Evolutionary conservation across 64 coral and sea anemone genomes (phyloP), one percentile per base, ranked within the genome.

Genomic region (Pachyseris speciosa): DNA sequence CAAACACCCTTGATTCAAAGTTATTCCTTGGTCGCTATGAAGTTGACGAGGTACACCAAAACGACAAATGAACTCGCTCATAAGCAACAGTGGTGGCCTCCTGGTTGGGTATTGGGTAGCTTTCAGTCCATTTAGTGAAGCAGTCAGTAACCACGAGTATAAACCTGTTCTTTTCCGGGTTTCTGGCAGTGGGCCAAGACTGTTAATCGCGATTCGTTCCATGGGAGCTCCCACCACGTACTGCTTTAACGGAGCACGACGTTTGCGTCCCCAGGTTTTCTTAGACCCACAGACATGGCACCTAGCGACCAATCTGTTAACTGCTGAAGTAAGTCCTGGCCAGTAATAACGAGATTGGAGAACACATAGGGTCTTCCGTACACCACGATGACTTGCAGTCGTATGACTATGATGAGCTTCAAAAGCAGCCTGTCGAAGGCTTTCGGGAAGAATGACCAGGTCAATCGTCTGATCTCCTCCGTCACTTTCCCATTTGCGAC

Each of bases 181-280:
- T 38, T 63, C 48, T 44, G 57, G 65, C 25, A 91, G 47, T 25
- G 79, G 67, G 1, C 59, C 74, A 74, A 80, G 37, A 19, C 79
- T 69, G 74, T 90, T 61, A 9, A 91, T 51, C 17, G 66, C 89
- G 0, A 91, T 67, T 47, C n/a, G 67, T 57, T 84, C 89, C 55
- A 72, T 36, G 45, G 89, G 77, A 27, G 76, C 90, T n/a, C 90
- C 80, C 15, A 92, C 80, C 37, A 49, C 47, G 90, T 85, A 78
- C 67, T 36, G 69, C 11, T 70, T 48, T 33, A 84, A 69, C 13
- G 64, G 64, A 57, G 65, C 44, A 28, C 49, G 38, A n/a, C 48
- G 36, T 55, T 43, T 91, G n/a, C 20, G 50, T 31, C 26, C 42
- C 12, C 34, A 31, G 29, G 39, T 59, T 27, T 67, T 87, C 58